These are phyloP conservation scores for Mormyrus hasselquistii DNA, from an alignment of 2,797 vertebrate genomes.

Conservation along the genomic window DNA sequence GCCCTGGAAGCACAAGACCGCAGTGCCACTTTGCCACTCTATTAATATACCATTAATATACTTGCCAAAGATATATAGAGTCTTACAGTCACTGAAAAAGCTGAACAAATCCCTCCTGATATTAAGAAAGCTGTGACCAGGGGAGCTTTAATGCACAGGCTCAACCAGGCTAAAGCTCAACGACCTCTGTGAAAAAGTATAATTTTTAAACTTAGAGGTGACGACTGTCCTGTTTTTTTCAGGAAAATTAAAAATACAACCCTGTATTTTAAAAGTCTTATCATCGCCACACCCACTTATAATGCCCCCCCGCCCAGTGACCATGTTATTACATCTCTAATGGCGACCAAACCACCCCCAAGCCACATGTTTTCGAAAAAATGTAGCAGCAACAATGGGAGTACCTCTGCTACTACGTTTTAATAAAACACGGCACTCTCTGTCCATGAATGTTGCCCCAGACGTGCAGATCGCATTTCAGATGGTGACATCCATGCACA, in stretches of 20 bases:
- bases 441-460: background rate
- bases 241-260: conserved; percentile 8
- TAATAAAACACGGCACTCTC: background rate
- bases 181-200: background rate
- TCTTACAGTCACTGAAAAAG: conserved; percentile 20
- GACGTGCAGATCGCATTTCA: background rate
- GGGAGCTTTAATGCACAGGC: background rate
- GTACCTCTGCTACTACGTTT: background rate
- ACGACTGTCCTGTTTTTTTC: background rate
- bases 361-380: background rate
- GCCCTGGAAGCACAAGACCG: background rate
- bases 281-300: background rate
- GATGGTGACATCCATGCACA: background rate
- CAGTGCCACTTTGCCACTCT: background rate
- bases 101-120: background rate
- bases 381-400: background rate
- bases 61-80: conserved; percentile 21
- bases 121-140: background rate
- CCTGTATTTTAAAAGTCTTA: conserved; percentile 8
- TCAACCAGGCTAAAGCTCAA: background rate
- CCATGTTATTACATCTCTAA: background rate
- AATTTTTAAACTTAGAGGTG: background rate
- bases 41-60: background rate
- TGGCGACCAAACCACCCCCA: background rate
- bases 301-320: background rate